Evolutionary conservation across 2,113 vertebrate genomes (phyloP).

Genomic region (Emydocephalus ijimae): DNA sequence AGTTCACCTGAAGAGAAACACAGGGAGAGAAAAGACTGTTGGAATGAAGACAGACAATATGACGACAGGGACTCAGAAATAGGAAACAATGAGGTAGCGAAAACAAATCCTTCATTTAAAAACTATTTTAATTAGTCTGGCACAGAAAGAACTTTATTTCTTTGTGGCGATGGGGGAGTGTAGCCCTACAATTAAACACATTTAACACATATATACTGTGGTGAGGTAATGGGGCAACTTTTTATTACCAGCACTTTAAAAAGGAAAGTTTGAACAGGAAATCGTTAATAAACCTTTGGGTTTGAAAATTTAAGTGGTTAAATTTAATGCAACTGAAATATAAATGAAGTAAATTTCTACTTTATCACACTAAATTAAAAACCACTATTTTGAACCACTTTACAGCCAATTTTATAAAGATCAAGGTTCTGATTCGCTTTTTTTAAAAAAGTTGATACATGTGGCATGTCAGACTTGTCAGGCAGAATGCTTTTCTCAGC

Average conservation of each 20-base stretch:
- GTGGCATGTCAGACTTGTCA: background rate
- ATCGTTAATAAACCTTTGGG: background rate
- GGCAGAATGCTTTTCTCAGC: background rate
- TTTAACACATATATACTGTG: conserved; percentile 5
- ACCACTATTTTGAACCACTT: conserved; percentile 49
- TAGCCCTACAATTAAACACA: background rate
- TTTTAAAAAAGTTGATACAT: background rate
- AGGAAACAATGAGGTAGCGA: conserved; percentile 66
- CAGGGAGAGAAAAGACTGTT: conserved; percentile 43
- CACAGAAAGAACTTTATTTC: conserved; percentile 52
- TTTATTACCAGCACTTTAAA: conserved; percentile 18
- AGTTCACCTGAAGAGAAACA: conserved; percentile 53
- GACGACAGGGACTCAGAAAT: conserved; percentile 59
- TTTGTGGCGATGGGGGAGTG: background rate
- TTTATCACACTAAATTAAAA: conserved; percentile 10
- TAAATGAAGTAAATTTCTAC: background rate
- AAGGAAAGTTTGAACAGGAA: conserved; percentile 26
- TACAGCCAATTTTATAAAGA: background rate
- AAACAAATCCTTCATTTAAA: conserved; percentile 63
- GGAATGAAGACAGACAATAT: conserved; percentile 62
- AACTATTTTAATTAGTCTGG: conserved; percentile 61
- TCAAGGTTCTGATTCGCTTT: background rate
- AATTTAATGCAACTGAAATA: background rate
- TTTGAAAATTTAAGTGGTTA: conserved; percentile 21
- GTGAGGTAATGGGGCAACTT: conserved; percentile 7